phyloP scores from a whole-genome alignment of 2,888 invertebrate species.

The Parnassius glacialis region DNA sequence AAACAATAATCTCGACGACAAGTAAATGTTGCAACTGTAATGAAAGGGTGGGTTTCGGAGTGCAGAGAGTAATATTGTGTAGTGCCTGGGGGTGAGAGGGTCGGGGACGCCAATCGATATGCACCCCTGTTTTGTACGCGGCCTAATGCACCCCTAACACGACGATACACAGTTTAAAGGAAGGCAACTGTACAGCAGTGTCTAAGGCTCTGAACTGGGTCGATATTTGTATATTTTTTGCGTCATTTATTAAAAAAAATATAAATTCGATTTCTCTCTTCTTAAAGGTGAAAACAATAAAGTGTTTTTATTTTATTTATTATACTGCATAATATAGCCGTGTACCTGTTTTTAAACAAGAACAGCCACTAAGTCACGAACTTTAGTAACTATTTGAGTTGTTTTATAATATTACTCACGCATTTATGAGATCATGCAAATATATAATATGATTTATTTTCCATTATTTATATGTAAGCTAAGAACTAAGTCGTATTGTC shows the following conservation, averaged over 20 bases:
- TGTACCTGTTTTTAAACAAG: too few relatives aligned
- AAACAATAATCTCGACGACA: slow-evolving; percentile 52
- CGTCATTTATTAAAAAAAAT: background rate
- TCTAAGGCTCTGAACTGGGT: slow-evolving; percentile 31
- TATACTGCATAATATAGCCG: too few relatives aligned
- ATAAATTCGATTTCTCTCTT: background rate
- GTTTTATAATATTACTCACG: too few relatives aligned
- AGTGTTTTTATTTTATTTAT: background rate
- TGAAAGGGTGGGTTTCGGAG: slow-evolving; percentile 59
- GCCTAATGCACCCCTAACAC: slow-evolving; percentile 67
- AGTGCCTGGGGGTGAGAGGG: slow-evolving; percentile 47
- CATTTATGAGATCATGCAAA: too few relatives aligned
- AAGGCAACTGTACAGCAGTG: slow-evolving; percentile 31
- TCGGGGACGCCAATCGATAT: slow-evolving; percentile 67
- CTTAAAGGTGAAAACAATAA: background rate
- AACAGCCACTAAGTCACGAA: too few relatives aligned
- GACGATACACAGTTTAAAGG: slow-evolving; percentile 37
- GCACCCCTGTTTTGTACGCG: slow-evolving; percentile 59
- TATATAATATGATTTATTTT: too few relatives aligned
- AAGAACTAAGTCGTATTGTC: too few relatives aligned
- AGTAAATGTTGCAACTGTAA: slow-evolving; percentile 61
- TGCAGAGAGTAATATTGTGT: slow-evolving; percentile 59
- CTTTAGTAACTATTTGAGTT: too few relatives aligned
- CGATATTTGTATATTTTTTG: slow-evolving; percentile 14
- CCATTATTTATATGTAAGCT: too few relatives aligned